phyloP scores from a whole-genome alignment of 2,888 invertebrate species.

The Drosophila maculinotata region DNA sequence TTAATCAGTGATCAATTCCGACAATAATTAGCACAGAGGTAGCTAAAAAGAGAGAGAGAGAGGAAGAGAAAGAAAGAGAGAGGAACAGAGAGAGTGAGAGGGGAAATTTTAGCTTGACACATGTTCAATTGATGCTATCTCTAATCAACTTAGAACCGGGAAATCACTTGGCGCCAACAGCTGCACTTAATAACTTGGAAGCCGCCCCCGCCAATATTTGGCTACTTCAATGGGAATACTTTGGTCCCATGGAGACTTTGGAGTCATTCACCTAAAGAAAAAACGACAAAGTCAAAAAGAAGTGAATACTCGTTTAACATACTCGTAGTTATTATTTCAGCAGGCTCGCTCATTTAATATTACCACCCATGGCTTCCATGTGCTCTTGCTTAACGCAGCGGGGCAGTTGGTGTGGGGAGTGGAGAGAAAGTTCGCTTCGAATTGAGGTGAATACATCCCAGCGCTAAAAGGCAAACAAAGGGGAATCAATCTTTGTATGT shows the following conservation, averaged over 20 bases:
- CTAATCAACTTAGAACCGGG: slow-evolving; percentile 56
- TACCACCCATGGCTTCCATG: slow-evolving; percentile 55
- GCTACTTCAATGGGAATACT: slow-evolving; percentile 11
- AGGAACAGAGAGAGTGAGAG: neutral
- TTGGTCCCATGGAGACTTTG: slow-evolving; percentile 41
- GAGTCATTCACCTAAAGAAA: slow-evolving; percentile 69
- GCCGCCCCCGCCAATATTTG: slow-evolving; percentile 9
- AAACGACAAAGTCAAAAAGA: slow-evolving; percentile 49
- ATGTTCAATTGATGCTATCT: slow-evolving; percentile 57
- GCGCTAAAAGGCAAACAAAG: slow-evolving; percentile 72
- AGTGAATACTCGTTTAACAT: slow-evolving; percentile 52
- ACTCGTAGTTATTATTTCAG: slow-evolving; percentile 61
- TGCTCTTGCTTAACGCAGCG: slow-evolving; percentile 21
- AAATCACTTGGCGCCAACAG: slow-evolving; percentile 54
- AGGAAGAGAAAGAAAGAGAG: neutral
- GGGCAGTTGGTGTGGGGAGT: slow-evolving; percentile 6
- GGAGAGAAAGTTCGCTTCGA: slow-evolving; percentile 9
- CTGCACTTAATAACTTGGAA: slow-evolving; percentile 69
- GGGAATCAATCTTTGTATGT: slow-evolving; percentile 75
- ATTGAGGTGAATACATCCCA: slow-evolving; percentile 64
- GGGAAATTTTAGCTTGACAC: slow-evolving; percentile 26
- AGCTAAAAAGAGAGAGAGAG: too few species aligned
- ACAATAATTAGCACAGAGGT: slow-evolving; percentile 17
- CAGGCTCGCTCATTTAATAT: slow-evolving; percentile 58
- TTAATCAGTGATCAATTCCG: slow-evolving; percentile 46